phyloP scores from a whole-genome alignment of 2,797 vertebrate species.

The Melopsittacus undulatus region DNA sequence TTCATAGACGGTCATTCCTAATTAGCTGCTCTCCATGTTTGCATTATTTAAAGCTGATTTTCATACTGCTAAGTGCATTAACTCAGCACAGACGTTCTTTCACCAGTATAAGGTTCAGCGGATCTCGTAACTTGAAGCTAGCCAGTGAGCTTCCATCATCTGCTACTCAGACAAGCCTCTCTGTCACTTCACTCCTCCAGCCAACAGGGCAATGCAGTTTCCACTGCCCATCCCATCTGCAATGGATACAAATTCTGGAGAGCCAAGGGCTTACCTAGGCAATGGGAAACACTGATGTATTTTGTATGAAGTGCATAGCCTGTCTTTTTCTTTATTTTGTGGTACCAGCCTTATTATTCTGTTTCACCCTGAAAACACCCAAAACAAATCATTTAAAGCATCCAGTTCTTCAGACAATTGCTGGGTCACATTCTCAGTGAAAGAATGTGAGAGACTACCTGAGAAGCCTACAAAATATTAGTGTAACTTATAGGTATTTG shows the following conservation, averaged over 20 bases:
- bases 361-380: not conserved
- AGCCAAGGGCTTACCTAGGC: fast-evolving
- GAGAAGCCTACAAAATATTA: not conserved
- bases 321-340: not conserved
- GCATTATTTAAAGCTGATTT: not conserved
- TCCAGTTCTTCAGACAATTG: not conserved
- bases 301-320: not conserved
- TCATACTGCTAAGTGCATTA: not conserved
- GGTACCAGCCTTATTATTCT: not conserved
- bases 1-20: not conserved
- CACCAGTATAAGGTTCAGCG: not conserved
- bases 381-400: not conserved
- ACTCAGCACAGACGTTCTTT: not conserved
- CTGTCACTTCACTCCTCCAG: not conserved
- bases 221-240: not conserved
- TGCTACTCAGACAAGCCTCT: not conserved
- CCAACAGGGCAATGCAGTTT: no score
- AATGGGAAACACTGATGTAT: fast-evolving
- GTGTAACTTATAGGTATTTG: not conserved
- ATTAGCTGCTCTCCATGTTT: not conserved
- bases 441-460: not conserved
- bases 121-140: not conserved
- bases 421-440: not conserved
- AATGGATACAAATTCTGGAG: not conserved
- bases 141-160: not conserved